Evolutionary conservation across 2,113 vertebrate genomes (phyloP).

Genomic region (Oophaga pumilio): DNA sequence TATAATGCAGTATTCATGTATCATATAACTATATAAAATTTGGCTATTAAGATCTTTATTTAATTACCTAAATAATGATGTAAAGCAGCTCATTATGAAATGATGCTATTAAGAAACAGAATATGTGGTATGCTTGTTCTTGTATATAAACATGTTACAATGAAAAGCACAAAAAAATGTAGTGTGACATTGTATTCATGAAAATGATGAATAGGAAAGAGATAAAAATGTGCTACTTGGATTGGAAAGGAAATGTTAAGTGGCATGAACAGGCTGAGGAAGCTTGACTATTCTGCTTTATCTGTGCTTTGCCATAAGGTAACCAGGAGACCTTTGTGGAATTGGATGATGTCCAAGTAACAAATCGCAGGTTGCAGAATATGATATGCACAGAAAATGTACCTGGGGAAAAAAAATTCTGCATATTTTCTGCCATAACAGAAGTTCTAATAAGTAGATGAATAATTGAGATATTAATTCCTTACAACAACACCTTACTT

Average conservation of each 20-base stretch:
- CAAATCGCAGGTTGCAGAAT: conserved; percentile 22
- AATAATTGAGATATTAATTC: conserved; percentile 50
- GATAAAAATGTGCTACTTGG: conserved; percentile 37
- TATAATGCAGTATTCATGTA: too few species aligned
- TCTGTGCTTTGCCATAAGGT: conserved; percentile 49
- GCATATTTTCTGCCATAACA: conserved; percentile 30
- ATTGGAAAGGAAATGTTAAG: conserved; percentile 47
- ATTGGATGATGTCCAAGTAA: conserved; percentile 37
- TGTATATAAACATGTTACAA: conserved; percentile 21
- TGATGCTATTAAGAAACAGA: not conserved
- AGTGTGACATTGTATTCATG: conserved; percentile 32
- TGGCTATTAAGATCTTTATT: too few species aligned
- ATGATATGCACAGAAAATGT: conserved; percentile 24
- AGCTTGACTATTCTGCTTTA: conserved; percentile 47
- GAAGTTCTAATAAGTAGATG: conserved; percentile 15
- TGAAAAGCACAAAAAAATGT: conserved; percentile 35
- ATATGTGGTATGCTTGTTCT: not conserved
- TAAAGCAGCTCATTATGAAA: not conserved
- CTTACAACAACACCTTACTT: conserved; percentile 56
- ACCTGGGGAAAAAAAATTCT: not conserved
- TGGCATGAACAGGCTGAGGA: conserved; percentile 41
- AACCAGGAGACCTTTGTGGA: conserved; percentile 55
- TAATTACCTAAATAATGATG: too few species aligned
- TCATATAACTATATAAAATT: too few species aligned
- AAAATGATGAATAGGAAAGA: conserved; percentile 48